phyloP scores from a whole-genome alignment of 2,113 vertebrate genomes.

The Suricata suricatta region DNA sequence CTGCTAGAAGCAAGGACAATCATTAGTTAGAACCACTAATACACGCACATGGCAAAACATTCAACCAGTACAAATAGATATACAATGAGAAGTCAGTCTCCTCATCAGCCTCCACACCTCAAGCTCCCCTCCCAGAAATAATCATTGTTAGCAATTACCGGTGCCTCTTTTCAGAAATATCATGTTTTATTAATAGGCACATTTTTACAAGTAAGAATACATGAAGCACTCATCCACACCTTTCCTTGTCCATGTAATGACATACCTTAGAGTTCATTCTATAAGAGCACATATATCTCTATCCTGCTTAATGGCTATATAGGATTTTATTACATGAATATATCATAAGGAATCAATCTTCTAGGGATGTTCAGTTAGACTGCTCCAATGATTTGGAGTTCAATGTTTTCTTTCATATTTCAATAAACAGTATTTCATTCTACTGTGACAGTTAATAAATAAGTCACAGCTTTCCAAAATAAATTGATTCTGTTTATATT shows the following conservation, averaged over 20 bases:
- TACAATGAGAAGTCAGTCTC: background rate
- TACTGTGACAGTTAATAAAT: background rate
- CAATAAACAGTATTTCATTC: conserved; percentile 11
- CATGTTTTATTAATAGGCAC: background rate
- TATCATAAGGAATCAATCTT: conserved; percentile 11
- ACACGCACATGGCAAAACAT: background rate
- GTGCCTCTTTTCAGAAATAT: conserved; percentile 30
- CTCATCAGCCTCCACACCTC: background rate
- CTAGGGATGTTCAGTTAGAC: background rate
- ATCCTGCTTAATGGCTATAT: background rate
- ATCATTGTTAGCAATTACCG: background rate
- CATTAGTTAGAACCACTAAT: conserved; percentile 58
- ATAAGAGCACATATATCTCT: background rate
- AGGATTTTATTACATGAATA: background rate
- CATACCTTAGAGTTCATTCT: background rate
- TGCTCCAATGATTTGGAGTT: background rate
- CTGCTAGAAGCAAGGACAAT: conserved; percentile 42
- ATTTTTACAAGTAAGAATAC: background rate
- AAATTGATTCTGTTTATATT: background rate
- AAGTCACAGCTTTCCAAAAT: conserved; percentile 32
- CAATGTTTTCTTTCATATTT: conserved; percentile 24
- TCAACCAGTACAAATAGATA: conserved; percentile 22
- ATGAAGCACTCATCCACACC: background rate
- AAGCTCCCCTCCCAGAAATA: background rate
- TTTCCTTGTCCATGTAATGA: background rate